Percentiles rank a stretch among this genome's conserved stretches.
Conservation (phyloP, 1,140 invertebrate genomes). For the Cydia pomonella region DNA sequence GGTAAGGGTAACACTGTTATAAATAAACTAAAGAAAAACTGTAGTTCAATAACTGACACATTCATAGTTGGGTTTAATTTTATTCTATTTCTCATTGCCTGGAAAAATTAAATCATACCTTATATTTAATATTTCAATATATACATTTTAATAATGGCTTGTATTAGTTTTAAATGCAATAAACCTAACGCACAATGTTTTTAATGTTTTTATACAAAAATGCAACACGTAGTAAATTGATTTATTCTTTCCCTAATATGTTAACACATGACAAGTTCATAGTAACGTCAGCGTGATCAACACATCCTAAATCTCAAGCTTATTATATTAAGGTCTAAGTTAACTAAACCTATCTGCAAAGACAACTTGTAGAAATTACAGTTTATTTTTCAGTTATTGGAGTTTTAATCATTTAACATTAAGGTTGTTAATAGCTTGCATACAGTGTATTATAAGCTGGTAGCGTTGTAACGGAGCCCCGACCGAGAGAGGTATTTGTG, state of each 20-base stretch:
- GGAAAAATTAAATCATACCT: too few species aligned
- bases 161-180: neutral
- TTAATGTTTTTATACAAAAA: slow-evolving; percentile 14
- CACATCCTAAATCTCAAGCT: neutral
- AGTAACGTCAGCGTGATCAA: neutral
- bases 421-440: slow-evolving; percentile 1
- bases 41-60: neutral
- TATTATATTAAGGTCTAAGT: neutral
- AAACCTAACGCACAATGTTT: neutral
- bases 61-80: neutral
- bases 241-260: slow-evolving; percentile 27
- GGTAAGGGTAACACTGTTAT: neutral
- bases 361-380: neutral
- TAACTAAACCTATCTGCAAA: neutral
- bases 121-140: too few species aligned
- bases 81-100: neutral
- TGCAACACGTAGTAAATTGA: slow-evolving; percentile 11
- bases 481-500: slow-evolving; percentile 29
- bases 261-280: slow-evolving; percentile 31
- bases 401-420: neutral
- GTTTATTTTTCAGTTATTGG: neutral
- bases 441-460: slow-evolving; percentile 1
- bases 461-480: slow-evolving; percentile 19
- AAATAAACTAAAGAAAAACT: neutral
- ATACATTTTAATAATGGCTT: neutral